Conservation (phyloP, 2,113 vertebrate species). For the Tenebrosternarchus preto region DNA sequence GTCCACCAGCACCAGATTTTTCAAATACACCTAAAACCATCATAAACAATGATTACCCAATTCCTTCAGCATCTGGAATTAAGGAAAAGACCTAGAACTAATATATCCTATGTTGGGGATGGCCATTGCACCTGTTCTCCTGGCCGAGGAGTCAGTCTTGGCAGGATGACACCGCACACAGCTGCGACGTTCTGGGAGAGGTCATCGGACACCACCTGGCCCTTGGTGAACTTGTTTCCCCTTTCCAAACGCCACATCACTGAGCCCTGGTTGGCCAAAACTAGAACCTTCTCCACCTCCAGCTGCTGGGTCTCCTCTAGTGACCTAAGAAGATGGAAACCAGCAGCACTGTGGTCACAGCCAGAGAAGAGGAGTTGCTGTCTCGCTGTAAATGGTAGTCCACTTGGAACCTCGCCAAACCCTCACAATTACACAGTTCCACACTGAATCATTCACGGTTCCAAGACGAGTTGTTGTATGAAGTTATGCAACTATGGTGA, state of each 20-base stretch:
- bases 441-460: background rate
- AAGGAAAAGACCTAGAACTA: background rate
- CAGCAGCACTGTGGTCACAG: background rate
- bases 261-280: conserved; percentile 83
- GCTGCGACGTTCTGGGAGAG: conserved; percentile 83
- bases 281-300: conserved; percentile 84
- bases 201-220: conserved; percentile 83
- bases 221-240: conserved; percentile 72
- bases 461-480: background rate
- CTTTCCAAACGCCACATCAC: conserved; percentile 81
- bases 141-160: conserved; percentile 64
- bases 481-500: background rate
- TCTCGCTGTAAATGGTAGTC: no score
- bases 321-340: conserved; percentile 67
- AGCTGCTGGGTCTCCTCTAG: conserved; percentile 86
- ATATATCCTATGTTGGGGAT: no score
- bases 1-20: conserved; percentile 84
- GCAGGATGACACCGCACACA: conserved; percentile 87
- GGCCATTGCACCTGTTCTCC: conserved; percentile 71
- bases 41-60: background rate
- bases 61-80: background rate
- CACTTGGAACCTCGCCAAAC: no score
- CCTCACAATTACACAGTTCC: background rate
- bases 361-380: no score
- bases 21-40: conserved; percentile 34